Base-by-base conservation (phyloP, 2,113 vertebrate species). In the Tinamus guttatus region DNA sequence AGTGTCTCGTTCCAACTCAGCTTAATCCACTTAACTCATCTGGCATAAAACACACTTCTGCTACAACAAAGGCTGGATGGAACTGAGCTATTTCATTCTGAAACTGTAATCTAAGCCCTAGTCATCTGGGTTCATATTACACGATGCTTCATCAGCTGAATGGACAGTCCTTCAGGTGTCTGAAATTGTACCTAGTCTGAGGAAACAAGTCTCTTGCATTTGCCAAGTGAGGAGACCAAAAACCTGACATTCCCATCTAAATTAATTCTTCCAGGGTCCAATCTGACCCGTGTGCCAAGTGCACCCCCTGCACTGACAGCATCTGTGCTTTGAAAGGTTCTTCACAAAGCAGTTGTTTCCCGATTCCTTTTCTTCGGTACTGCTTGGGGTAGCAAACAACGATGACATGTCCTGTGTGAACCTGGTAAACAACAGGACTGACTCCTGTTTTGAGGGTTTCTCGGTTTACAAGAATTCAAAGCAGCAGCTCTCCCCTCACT, bases 391-490 rank as follows among this genome's bases (percentile, higher is more conserved):
- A 70, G 34, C 18, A 68, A 71, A 60, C 15, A n/a, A 15, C 0
- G 9, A 25, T 28, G 67, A 52, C 1, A 1, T 7, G 9, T 20
- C 43, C 34, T 18, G 11, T 0, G 1, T 12, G 18, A 75, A 24
- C 36, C 27, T 49, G 51, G 56, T n/a, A 40, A 27, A 84, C 0
- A 27, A 84, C 0, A 1, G 11, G 17, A 75, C n/a, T n/a, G 60
- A 81, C 60, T 63, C 30, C 13, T 25, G 43, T 56, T 56, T 16
- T 9, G 4, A 27, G 8, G 17, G 24, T 52, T 18, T 70, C 34
- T 38, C 8, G 14, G n/a, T 8, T 71, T 11, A 20, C 2, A 3
- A 27, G 47, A 18, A 38, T 28, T 28, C 32, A 19, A 38, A 71
- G 69, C 11, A 9, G 27, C 49, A 38, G 8, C 34, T 71, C 34